Evolutionary conservation across 2,113 vertebrate genomes (phyloP), one percentile per base, ranked within the genome.

Genomic region (Ifrita kowaldi): DNA sequence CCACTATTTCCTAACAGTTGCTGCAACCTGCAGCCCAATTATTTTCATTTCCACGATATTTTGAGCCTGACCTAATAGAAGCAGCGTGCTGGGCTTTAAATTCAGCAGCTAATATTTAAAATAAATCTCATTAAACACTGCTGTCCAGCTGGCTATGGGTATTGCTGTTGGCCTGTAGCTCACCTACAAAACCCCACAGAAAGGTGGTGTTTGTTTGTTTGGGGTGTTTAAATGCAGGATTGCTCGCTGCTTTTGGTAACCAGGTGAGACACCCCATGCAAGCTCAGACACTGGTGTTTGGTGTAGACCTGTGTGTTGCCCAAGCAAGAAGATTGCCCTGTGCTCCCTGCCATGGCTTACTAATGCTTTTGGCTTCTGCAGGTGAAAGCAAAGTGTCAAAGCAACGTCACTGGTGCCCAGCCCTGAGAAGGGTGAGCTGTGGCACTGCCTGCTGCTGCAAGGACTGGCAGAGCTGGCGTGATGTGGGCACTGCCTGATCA

Each of bases 1-100:
- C 78, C 56, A 73, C 24, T 83, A 17, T 96, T 93, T 97, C 73
- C 60, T 88, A 91, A 81, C n/a, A 88, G 67, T 3, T 74, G 33
- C 60, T 89, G 64, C 80, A 92, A 89, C 73, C 11, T 70, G 47
- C 28, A 62, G 73, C 32, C 35, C 67, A 84, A 62, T 76, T 62
- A 46, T 89, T 91, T 95, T 79, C 6, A 49, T 68, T 83, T 79
- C 47, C 81, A 89, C 0, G 3, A 52, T 21, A 79, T 57, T 94
- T 78, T n/a, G 59, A 70, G 42, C 50, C 37, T 52, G 50, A 32
- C 14, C 0, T 0, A 65, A 33, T 2, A 85, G 60, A 35, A 90
- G 47, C 39, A 79, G 14, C 1, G 2, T 32, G 41, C 46, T 28
- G 81, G 57, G 18, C 35, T 89, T 93, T 73, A 60, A 84, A 88